Evolutionary conservation across 2,888 invertebrate species (phyloP).

Genomic region (Zygothrica quintamaculata): DNA sequence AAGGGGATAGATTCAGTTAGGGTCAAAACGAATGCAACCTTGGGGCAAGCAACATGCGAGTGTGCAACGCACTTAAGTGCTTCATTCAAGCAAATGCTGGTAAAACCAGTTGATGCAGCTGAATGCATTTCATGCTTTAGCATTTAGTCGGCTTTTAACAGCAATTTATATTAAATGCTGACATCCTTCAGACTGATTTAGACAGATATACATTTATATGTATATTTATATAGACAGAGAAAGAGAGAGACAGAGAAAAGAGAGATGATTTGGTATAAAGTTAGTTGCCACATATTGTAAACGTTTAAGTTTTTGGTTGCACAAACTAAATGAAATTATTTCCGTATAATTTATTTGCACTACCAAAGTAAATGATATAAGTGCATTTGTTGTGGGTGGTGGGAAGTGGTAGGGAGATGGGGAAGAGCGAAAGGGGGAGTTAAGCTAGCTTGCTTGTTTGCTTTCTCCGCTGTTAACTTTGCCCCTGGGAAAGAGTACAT

Average conservation of each 20-base stretch:
- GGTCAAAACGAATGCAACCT: too few relatives aligned
- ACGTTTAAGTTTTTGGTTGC: slow-evolving; percentile 42
- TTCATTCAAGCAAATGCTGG: not conserved
- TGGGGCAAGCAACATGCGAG: not conserved
- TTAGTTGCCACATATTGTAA: too few relatives aligned
- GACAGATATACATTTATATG: too few relatives aligned
- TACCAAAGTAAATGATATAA: slow-evolving; percentile 64
- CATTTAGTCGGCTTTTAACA: slow-evolving; percentile 39
- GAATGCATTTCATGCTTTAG: slow-evolving; percentile 27
- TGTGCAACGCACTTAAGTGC: not conserved
- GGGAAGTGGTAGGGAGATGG: too few relatives aligned
- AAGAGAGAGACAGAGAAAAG: too few relatives aligned
- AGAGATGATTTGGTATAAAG: too few relatives aligned
- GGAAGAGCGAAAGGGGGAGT: too few relatives aligned
- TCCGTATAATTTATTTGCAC: slow-evolving; percentile 77
- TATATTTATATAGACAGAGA: too few relatives aligned
- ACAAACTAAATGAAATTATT: slow-evolving; percentile 76
- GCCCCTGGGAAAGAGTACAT: slow-evolving; percentile 45
- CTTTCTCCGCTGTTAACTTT: not conserved
- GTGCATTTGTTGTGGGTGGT: too few relatives aligned
- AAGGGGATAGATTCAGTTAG: not conserved
- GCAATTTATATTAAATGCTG: slow-evolving; percentile 47
- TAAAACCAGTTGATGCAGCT: slow-evolving; percentile 28
- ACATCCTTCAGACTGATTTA: slow-evolving; percentile 26
- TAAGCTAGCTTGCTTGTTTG: slow-evolving; percentile 11